A percentile compares a stretch with the other conserved stretches of the same genome.
phyloP scores from a whole-genome alignment of 2,888 invertebrate genomes.

The Octodonta nipae region DNA sequence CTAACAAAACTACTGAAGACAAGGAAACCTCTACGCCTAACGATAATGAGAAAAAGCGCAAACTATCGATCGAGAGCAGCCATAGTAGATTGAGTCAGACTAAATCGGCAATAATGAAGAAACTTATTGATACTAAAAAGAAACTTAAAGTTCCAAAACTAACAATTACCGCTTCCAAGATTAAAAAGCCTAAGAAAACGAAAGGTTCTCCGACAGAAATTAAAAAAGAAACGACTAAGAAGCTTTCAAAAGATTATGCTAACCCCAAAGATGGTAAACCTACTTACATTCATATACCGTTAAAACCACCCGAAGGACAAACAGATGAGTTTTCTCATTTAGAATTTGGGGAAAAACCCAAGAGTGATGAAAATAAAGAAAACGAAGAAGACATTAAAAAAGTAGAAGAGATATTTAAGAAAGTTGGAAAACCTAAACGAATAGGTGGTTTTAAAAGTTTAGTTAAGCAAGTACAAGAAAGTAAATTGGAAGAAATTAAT shows the following conservation, averaged over 20 bases:
- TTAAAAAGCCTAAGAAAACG: conserved; percentile 23
- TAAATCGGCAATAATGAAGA: conserved; percentile 21
- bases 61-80: conserved; percentile 24
- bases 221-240: conserved; percentile 16
- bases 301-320: conserved; percentile 32
- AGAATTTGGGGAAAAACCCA: conserved; percentile 23
- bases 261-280: conserved; percentile 20
- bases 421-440: too few species aligned
- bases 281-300: conserved; percentile 33
- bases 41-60: conserved; percentile 20
- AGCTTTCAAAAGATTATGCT: not conserved
- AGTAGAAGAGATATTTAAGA: too few species aligned
- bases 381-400: conserved; percentile 5
- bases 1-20: conserved; percentile 3
- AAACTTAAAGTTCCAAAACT: conserved; percentile 28
- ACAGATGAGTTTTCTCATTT: conserved; percentile 32
- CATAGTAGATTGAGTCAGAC: conserved; percentile 23
- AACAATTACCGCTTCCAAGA: conserved; percentile 16
- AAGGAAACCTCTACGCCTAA: conserved; percentile 7
- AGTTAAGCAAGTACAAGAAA: too few species aligned
- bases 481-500: too few species aligned
- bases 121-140: conserved; percentile 26
- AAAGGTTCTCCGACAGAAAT: conserved; percentile 22
- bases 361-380: too few species aligned
- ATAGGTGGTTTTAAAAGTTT: too few species aligned